Base-by-base conservation (phyloP, 2,113 vertebrate genomes). In the Andinoacara biseriatus region DNA sequence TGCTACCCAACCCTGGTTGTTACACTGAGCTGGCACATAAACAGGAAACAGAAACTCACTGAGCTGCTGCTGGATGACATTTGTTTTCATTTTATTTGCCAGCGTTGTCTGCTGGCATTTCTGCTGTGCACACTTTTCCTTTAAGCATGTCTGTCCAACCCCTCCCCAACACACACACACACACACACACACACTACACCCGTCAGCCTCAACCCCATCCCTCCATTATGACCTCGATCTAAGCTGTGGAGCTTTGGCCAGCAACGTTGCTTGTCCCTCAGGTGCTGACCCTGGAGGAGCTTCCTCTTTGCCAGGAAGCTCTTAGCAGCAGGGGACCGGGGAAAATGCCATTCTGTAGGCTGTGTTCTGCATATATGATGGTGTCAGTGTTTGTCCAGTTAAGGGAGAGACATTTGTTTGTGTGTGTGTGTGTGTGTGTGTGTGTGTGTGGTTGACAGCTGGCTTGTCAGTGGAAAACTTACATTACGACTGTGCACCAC, bases 91-190 rank as follows among this genome's bases (percentile, higher is more conserved):
- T 89, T 89, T 46, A 78, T 85, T 90, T 78, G 38, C 52, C 63
- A 80, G 18, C 76, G 40, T 89, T 85, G 62, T 90, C 86, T 76
- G 63, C 74, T 92, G 88, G 85, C 90, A 91, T 92, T 90, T 93
- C 76, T 62, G 26, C 58, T 35, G 24, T 54, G 38, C 59, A 60
- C 31, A 46, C 65, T 77, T 86, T 89, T 86, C 78, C 35, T 86
- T 84, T 86, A 84, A 61, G 83, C 76, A 43, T 81, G 54, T 75
- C 80, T 22, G 59, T 61, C 46, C 43, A 49, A 1, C 40, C 40
- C 20, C 22, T 24, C 5, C 20, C 18, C 7, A 17, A 58, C 56
- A 29, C 29, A 62, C 20, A 63, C 35, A 65, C n/a, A 15, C n/a
- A 43, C 40, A 43, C 40, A 43, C 40, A 43, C 40, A 43, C 40